These are phyloP conservation scores for Peucedramus taeniatus DNA, from an alignment of 2,113 vertebrate species.

Conservation along the genomic window DNA sequence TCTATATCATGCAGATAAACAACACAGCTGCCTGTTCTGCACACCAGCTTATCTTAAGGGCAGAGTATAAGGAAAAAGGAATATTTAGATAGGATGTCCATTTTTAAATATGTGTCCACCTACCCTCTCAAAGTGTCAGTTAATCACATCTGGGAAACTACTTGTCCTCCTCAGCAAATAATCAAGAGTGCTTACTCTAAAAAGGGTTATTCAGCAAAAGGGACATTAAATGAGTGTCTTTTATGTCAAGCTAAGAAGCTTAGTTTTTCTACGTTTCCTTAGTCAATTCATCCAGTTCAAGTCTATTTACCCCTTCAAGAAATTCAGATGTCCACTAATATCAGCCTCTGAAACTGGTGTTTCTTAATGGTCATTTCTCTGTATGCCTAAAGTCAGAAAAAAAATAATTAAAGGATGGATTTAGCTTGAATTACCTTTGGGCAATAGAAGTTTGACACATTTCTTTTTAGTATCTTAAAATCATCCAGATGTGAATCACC, in stretches of 20 bases:
- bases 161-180: neutral
- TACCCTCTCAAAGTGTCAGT: rapidly evolving
- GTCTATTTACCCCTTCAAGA: neutral
- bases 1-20: neutral
- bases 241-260: neutral
- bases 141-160: rapidly evolving
- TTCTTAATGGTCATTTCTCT: neutral
- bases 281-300: neutral
- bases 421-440: neutral
- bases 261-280: neutral
- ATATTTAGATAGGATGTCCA: neutral
- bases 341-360: neutral
- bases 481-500: neutral
- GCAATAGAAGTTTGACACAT: neutral
- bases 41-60: neutral
- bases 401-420: neutral
- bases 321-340: neutral
- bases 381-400: neutral
- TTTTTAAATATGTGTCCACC: neutral
- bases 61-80: neutral
- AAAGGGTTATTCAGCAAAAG: neutral
- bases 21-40: neutral
- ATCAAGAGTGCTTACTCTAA: neutral
- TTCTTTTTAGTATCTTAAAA: neutral
- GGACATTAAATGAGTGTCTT: neutral